phyloP scores from a whole-genome alignment of 1,140 invertebrate species.

The Drosophila parvula region DNA sequence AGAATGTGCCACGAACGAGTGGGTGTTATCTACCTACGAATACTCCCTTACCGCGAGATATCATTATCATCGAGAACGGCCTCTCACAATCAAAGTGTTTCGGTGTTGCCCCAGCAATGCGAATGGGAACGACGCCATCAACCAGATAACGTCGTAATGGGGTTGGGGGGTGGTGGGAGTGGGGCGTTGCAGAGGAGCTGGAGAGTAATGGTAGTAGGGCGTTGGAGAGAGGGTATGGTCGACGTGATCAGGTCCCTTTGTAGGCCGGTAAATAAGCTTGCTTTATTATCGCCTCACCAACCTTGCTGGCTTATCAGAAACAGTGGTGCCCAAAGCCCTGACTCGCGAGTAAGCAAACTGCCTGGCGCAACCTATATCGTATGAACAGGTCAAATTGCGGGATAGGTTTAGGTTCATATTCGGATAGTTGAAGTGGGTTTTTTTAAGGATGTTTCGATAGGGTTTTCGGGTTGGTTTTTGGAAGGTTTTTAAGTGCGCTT shows the following conservation, averaged over 20 bases:
- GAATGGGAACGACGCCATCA: slow-evolving; percentile 49
- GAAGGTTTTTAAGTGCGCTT: too few relatives aligned
- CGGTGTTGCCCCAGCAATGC: slow-evolving; percentile 50
- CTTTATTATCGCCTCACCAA: background rate
- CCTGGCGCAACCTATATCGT: too few relatives aligned
- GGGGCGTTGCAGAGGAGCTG: too few relatives aligned
- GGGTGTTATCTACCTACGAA: slow-evolving; percentile 12
- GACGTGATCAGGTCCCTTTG: background rate
- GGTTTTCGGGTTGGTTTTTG: too few relatives aligned
- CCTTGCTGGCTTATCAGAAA: background rate
- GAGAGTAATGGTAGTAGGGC: too few relatives aligned
- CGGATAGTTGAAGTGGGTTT: too few relatives aligned
- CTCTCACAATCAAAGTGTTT: slow-evolving; percentile 61
- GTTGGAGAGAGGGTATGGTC: background rate
- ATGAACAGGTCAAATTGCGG: too few relatives aligned
- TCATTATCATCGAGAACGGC: slow-evolving; percentile 69
- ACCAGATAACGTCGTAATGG: slow-evolving; percentile 46
- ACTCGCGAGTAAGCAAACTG: too few relatives aligned
- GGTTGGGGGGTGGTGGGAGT: background rate
- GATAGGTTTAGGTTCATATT: too few relatives aligned
- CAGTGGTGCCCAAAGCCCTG: too few relatives aligned
- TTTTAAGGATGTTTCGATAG: too few relatives aligned
- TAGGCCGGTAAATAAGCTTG: too few relatives aligned
- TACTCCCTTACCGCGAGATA: slow-evolving; percentile 42
- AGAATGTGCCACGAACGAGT: slow-evolving; percentile 16